A percentile compares a stretch with the other conserved stretches of the same genome.
phyloP scores from a whole-genome alignment of 2,113 vertebrate species.

The Leptosomus discolor region DNA sequence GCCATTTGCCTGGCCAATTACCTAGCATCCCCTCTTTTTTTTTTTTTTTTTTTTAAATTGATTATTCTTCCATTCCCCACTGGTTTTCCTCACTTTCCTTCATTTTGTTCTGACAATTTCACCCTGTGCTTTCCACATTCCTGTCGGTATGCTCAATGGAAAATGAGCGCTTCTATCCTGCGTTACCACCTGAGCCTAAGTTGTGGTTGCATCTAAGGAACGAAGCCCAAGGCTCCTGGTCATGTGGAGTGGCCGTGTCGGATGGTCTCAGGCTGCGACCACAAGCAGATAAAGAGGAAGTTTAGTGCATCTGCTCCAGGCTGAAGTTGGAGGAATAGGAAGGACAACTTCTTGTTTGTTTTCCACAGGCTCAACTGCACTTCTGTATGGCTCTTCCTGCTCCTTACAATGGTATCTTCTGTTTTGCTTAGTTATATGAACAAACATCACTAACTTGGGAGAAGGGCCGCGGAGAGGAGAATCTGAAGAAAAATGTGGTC shows the following conservation, averaged over 20 bases:
- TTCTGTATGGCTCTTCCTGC: background rate
- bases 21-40: background rate
- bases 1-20: background rate
- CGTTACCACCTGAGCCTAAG: background rate
- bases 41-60: no score
- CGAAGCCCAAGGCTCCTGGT: background rate
- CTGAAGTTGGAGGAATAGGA: background rate
- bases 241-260: background rate
- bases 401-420: no score
- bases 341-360: background rate
- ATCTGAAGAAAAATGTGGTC: background rate
- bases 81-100: background rate
- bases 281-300: background rate
- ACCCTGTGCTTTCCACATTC: background rate
- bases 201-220: background rate
- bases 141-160: background rate
- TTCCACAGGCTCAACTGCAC: background rate
- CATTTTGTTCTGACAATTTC: background rate
- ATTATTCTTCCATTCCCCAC: background rate
- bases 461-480: rapidly evolving
- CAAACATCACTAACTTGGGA: background rate
- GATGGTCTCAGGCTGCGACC: background rate
- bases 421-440: no score
- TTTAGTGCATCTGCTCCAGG: background rate
- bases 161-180: background rate